These are phyloP conservation scores for Heliconius cydno DNA, from an alignment of 2,888 invertebrate species.

Conservation along the genomic window DNA sequence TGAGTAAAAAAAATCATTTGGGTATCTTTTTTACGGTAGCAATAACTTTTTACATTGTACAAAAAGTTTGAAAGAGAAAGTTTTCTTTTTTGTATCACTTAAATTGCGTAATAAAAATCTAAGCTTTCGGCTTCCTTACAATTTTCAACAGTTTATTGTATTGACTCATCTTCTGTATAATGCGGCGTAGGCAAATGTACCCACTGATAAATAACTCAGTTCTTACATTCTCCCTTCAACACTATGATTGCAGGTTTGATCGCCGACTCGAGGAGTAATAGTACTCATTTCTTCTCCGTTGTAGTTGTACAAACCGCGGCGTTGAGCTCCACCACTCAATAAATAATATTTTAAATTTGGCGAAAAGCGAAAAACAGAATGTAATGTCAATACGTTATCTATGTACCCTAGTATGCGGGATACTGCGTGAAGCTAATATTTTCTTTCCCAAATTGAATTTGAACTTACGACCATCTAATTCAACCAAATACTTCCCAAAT, in stretches of 20 bases:
- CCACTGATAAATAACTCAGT: neutral
- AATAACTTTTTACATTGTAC: conserved; percentile 55
- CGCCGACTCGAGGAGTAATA: too few species aligned
- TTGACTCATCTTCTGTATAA: neutral
- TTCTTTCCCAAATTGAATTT: neutral
- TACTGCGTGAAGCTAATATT: too few species aligned
- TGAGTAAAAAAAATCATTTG: conserved; percentile 47
- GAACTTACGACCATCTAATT: neutral
- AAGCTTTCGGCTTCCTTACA: conserved; percentile 37
- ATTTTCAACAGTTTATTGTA: conserved; percentile 23
- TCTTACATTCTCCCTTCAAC: neutral
- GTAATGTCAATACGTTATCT: too few species aligned
- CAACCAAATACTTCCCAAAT: neutral
- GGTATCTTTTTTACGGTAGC: conserved; percentile 60
- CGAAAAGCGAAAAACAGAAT: too few species aligned
- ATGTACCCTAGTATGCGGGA: too few species aligned
- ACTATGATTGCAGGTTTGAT: too few species aligned
- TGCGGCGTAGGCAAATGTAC: neutral
- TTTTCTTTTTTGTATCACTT: conserved; percentile 50
- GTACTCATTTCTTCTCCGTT: too few species aligned
- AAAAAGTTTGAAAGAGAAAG: conserved; percentile 72
- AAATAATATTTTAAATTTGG: too few species aligned
- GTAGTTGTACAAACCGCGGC: too few species aligned
- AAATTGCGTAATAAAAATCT: conserved; percentile 41
- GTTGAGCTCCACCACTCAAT: too few species aligned